Conservation (phyloP, 2,888 invertebrate species). For the Ditula angustiorana region DNA sequence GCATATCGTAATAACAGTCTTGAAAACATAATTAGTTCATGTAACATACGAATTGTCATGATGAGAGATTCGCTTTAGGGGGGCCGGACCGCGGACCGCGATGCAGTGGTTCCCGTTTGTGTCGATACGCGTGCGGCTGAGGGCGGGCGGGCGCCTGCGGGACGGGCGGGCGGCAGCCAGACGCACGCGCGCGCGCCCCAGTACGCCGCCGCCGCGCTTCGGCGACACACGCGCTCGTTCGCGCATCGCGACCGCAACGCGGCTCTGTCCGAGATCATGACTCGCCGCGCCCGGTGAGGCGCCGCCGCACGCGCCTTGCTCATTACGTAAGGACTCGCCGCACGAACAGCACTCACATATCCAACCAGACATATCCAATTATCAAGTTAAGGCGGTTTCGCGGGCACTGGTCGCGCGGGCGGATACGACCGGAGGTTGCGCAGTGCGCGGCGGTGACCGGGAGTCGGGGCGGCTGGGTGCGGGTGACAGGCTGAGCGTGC, state of each 20-base stretch:
- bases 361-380: constrained; percentile 31
- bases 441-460: constrained; percentile 47
- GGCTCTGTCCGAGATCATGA: constrained; percentile 71
- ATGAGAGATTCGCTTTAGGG: constrained; percentile 50
- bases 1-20: neutral
- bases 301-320: constrained; percentile 68
- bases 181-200: constrained; percentile 70
- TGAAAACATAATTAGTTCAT: neutral
- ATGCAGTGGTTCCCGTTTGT: constrained; percentile 77
- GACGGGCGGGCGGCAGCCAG: constrained; percentile 53
- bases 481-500: constrained; percentile 57
- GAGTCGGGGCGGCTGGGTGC: constrained; percentile 47
- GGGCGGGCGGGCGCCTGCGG: constrained; percentile 45
- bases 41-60: constrained; percentile 10
- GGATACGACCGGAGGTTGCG: constrained; percentile 52
- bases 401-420: constrained; percentile 54
- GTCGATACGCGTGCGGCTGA: constrained; percentile 72
- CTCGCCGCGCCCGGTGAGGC: constrained; percentile 75
- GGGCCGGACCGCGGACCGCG: constrained; percentile 56
- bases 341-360: constrained; percentile 46
- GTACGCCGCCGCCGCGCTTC: constrained; percentile 71
- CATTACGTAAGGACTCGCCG: constrained; percentile 70
- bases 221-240: constrained; percentile 65
- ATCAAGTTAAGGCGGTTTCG: constrained; percentile 40
- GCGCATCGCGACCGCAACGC: constrained; percentile 67